Conservation (phyloP, 53 echinoderm and acorn worm species). For the Stichopus horrens region DNA sequence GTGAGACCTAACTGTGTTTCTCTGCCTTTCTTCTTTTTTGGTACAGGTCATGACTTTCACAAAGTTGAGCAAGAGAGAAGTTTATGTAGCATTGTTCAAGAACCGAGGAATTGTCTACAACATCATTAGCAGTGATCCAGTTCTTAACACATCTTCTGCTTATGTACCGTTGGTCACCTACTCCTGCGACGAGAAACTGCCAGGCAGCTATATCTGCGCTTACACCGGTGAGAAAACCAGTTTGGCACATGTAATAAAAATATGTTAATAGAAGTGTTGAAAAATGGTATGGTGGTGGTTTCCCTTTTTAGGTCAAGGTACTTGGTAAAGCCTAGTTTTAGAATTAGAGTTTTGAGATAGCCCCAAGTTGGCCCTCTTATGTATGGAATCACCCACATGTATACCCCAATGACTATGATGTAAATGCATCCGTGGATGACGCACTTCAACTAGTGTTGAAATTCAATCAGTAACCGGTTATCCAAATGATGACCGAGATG, state of each 20-base stretch:
- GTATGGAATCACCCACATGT: no score
- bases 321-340: no score
- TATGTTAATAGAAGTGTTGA: no score
- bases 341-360: no score
- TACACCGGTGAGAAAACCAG: conserved; percentile 21
- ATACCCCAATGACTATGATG: no score
- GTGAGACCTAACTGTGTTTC: neutral
- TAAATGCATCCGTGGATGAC: no score
- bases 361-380: no score
- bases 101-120: conserved; percentile 80
- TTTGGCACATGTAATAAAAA: neutral
- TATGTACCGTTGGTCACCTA: conserved; percentile 73
- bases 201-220: conserved; percentile 2
- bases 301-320: no score
- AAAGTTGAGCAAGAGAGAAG: conserved; percentile 52
- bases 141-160: conserved; percentile 29
- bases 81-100: conserved; percentile 64
- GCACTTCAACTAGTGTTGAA: no score
- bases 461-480: no score
- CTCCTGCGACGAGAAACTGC: conserved; percentile 56
- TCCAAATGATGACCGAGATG: no score
- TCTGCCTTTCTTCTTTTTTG: neutral
- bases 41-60: conserved; percentile 61
- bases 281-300: no score
- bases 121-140: conserved; percentile 67